Evolutionary conservation across 2,113 vertebrate genomes (phyloP).

Genomic region (Tenrec ecaudatus): DNA sequence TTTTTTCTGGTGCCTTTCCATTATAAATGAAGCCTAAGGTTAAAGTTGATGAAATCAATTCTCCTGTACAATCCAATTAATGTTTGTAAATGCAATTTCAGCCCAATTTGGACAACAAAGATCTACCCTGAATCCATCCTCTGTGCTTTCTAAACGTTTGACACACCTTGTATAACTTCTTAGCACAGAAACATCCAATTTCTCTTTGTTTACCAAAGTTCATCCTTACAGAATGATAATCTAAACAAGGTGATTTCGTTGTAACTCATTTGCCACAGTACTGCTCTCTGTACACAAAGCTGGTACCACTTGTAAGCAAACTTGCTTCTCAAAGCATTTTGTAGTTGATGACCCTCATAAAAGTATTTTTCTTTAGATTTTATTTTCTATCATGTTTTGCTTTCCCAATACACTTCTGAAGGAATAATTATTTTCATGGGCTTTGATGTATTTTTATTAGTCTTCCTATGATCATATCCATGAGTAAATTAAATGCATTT

Average conservation of each 20-base stretch:
- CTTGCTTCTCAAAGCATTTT: background rate
- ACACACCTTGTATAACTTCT: rapidly evolving
- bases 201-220: background rate
- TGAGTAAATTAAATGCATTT: background rate
- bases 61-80: background rate
- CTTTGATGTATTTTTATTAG: background rate
- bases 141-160: background rate
- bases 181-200: background rate
- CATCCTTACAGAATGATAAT: background rate
- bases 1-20: background rate
- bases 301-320: background rate
- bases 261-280: background rate
- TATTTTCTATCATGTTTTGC: background rate
- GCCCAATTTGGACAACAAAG: background rate
- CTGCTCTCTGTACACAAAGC: background rate
- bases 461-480: background rate
- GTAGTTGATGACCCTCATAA: background rate
- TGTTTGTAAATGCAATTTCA: background rate
- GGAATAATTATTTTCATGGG: background rate
- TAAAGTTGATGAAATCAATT: background rate
- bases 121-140: background rate
- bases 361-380: background rate
- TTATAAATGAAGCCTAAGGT: background rate
- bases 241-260: background rate
- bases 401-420: background rate